These are phyloP conservation scores for Ammodytes marinus DNA, from an alignment of 2,113 vertebrate genomes.

Conservation along the genomic window DNA sequence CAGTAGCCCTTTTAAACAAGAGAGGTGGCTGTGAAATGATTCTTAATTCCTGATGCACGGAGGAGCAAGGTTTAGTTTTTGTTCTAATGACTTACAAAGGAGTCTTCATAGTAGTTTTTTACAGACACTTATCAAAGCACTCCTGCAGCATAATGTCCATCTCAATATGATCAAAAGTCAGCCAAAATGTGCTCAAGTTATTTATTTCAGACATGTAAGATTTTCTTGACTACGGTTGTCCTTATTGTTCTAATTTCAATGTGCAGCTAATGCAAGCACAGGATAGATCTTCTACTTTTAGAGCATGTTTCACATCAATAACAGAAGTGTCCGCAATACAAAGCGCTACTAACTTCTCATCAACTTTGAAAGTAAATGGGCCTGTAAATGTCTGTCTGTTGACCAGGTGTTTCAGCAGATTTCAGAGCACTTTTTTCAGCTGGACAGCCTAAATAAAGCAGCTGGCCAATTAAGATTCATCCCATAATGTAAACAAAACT, in stretches of 20 bases:
- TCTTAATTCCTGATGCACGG: not conserved
- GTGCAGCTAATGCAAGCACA: not conserved
- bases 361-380: constrained; percentile 1
- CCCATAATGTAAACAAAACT: not conserved
- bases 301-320: not conserved
- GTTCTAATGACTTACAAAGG: constrained; percentile 1
- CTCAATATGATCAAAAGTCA: not conserved
- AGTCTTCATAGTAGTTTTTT: not conserved
- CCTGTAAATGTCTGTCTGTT: not conserved
- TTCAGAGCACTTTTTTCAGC: not conserved
- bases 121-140: not conserved
- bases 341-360: not conserved
- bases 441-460: not conserved
- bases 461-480: not conserved
- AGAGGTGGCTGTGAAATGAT: not conserved
- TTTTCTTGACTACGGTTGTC: not conserved
- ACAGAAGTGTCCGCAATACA: not conserved
- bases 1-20: too few relatives aligned
- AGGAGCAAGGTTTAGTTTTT: not conserved
- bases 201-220: too few relatives aligned
- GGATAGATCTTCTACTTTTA: not conserved
- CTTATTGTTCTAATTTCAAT: not conserved
- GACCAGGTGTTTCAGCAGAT: not conserved
- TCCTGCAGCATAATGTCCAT: not conserved
- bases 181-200: not conserved